Evolutionary conservation across 2,113 vertebrate species (phyloP).

Genomic region (Urocynchramus pylzowi): DNA sequence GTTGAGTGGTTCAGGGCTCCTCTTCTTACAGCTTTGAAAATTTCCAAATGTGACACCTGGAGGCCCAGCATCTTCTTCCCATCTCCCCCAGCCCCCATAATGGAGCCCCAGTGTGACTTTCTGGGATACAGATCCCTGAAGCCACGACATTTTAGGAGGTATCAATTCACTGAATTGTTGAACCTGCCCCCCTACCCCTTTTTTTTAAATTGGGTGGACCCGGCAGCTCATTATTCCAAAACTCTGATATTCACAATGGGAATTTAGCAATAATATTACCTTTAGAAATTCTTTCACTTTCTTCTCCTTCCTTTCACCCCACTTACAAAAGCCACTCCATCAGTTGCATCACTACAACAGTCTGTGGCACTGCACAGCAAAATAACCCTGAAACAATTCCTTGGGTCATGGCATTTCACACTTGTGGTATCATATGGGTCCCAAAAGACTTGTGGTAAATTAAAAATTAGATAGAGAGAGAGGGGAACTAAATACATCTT

Average conservation of each 20-base stretch:
- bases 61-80: neutral
- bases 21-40: neutral
- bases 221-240: neutral
- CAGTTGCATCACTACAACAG: neutral
- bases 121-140: neutral
- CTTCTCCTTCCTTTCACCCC: neutral
- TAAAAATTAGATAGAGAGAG: neutral
- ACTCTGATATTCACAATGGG: neutral
- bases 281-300: neutral
- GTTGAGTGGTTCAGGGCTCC: neutral
- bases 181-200: rapidly evolving
- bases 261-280: neutral
- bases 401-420: neutral
- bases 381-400: neutral
- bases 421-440: neutral
- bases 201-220: neutral
- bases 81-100: neutral
- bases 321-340: neutral
- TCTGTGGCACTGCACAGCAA: neutral
- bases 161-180: neutral
- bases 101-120: rapidly evolving
- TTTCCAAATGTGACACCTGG: neutral
- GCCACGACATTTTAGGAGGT: rapidly evolving
- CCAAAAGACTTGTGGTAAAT: neutral
- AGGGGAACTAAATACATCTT: neutral